These are phyloP conservation scores for Callocephalon fimbriatum DNA, from an alignment of 2,113 vertebrate species.

Conservation along the genomic window DNA sequence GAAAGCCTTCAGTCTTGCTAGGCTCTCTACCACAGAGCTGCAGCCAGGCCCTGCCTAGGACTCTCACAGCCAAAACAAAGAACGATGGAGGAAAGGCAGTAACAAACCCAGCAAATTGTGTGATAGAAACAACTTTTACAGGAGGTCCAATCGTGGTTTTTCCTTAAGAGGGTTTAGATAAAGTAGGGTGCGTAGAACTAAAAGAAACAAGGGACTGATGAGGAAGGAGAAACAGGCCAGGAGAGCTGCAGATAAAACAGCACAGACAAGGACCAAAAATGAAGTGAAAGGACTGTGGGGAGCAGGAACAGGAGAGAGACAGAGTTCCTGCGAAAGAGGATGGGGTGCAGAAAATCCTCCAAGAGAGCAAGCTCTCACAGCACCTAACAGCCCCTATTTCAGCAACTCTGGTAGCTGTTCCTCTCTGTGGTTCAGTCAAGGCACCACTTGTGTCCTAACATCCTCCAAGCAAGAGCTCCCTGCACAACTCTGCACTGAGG, in stretches of 20 bases:
- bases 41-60: neutral
- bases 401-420: conserved; percentile 63
- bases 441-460: conserved; percentile 48
- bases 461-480: conserved; percentile 43
- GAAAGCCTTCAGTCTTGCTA: neutral
- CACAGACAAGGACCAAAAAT: neutral
- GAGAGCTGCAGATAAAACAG: neutral
- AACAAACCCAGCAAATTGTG: neutral
- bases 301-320: neutral
- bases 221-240: neutral
- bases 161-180: neutral
- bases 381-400: conserved; percentile 44
- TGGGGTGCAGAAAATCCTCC: conserved; percentile 11
- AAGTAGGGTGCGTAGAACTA: neutral
- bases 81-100: neutral
- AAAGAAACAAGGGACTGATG: neutral
- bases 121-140: neutral
- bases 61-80: neutral
- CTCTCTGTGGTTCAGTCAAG: conserved; percentile 63
- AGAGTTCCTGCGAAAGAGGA: conserved; percentile 32
- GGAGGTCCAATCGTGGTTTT: rapidly evolving
- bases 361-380: conserved; percentile 5
- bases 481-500: neutral
- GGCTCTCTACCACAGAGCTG: neutral
- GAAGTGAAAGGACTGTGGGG: conserved; percentile 18